phyloP scores from a whole-genome alignment of 2,888 invertebrate species.

The Sminthurinus aureus region DNA sequence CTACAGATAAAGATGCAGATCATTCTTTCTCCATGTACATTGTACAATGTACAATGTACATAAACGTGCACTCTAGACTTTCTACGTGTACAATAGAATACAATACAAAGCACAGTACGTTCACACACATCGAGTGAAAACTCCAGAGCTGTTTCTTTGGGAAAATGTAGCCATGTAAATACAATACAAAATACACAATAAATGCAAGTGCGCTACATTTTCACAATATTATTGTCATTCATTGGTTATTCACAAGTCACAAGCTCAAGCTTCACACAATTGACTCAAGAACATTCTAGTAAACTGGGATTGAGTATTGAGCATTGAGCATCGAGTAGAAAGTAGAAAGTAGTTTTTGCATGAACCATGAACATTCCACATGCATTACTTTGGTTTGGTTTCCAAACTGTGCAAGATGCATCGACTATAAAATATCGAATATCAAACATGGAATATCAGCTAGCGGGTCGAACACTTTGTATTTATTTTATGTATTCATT shows the following conservation, averaged over 20 bases:
- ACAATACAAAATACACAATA: neutral
- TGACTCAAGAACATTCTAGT: neutral
- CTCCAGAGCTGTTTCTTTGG: neutral
- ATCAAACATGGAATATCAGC: too few species aligned
- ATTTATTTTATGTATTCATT: neutral
- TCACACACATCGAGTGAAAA: too few species aligned
- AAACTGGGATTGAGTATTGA: too few species aligned
- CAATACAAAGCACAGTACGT: neutral
- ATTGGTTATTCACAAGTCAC: constrained; percentile 31
- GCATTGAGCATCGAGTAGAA: too few species aligned
- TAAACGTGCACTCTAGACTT: constrained; percentile 7
- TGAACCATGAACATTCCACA: neutral
- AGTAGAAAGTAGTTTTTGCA: too few species aligned
- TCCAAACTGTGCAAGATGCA: too few species aligned
- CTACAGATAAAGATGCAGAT: neutral
- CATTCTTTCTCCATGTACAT: neutral
- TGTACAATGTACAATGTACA: neutral
- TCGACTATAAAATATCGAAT: too few species aligned
- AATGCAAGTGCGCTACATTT: constrained; percentile 14
- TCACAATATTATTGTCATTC: constrained; percentile 32
- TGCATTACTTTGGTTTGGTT: too few species aligned
- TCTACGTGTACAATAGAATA: neutral
- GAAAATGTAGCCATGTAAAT: neutral
- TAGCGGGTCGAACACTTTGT: too few species aligned
- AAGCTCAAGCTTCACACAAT: neutral